A percentile compares a stretch with the other conserved stretches of the same genome.
These are phyloP conservation scores for Corythornis cristatus DNA, from an alignment of 2,113 vertebrate species.

Conservation along the genomic window DNA sequence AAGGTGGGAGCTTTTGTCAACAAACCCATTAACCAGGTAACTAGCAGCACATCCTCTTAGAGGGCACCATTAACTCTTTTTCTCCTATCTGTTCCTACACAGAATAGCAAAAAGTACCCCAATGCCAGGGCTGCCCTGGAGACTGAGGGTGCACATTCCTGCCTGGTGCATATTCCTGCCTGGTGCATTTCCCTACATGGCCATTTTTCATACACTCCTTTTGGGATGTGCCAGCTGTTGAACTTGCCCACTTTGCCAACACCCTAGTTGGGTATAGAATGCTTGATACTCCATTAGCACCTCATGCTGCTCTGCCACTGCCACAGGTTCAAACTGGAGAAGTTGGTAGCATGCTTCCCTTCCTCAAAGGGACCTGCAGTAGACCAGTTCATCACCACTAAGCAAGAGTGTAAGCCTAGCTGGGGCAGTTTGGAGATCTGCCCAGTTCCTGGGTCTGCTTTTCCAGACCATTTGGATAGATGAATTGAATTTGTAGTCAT, in stretches of 20 bases:
- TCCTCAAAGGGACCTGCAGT: background rate
- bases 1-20: conserved; percentile 97
- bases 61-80: background rate
- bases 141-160: background rate
- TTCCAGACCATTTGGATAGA: background rate
- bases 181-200: background rate
- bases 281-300: background rate
- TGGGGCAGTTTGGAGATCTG: background rate
- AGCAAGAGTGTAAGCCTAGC: background rate
- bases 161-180: background rate
- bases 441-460: background rate
- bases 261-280: background rate
- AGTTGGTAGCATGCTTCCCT: background rate
- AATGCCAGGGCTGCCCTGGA: background rate
- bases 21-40: conserved; percentile 92
- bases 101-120: background rate
- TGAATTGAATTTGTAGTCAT: background rate
- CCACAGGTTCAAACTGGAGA: background rate
- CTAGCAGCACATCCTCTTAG: background rate
- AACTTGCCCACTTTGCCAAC: background rate
- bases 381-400: background rate
- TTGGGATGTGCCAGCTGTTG: background rate
- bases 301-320: background rate
- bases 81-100: background rate
- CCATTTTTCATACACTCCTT: background rate